Evolutionary conservation across 2,113 vertebrate species (phyloP), one percentile per base, ranked within the genome.

Genomic region (Crotophaga sulcirostris): DNA sequence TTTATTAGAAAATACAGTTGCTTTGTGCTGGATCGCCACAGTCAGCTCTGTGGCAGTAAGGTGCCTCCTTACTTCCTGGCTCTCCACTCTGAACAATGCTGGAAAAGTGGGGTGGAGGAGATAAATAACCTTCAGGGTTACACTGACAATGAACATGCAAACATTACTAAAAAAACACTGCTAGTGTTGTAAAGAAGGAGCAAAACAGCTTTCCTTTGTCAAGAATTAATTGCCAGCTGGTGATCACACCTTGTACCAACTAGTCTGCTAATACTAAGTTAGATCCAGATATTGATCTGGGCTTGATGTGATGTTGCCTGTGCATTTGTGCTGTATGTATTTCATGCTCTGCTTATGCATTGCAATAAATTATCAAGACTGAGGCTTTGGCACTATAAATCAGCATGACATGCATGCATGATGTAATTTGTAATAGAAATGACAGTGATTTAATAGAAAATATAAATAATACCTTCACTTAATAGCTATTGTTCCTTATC

Each of bases 371-470:
- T 38, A 47, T 84, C 70, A 55, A 0, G 1, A 14, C 75, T 42
- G 40, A 75, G 73, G 31, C 38, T 91, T 88, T 74, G 47, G 77
- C 18, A 5, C 60, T 59, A 44, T 70, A 75, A 96, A 77, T 75
- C 94, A 91, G 77, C 74, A 78, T 23, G 63, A 62, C 17, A 17
- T 54, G 42, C 40, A 34, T 33, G 33, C 47, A 4, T 54, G 51
- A 75, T 70, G 42, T 82, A 33, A 86, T 76, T 55, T 82, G 54
- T 86, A 86, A 87, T 74, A 68, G 84, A 92, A 93, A 74, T 88
- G 31, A 90, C 26, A 79, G 45, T 36, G 67, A 76, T 67, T 94
- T 88, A 84, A 88, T 40, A 70, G 33, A 78, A 96, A 95, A 74
- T 56, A 90, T 60, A 90, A 95, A 86, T 78, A 9, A 91, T 78